These are phyloP conservation scores for Bradysia coprophila DNA, from an alignment of 1,140 invertebrate genomes.

Conservation along the genomic window DNA sequence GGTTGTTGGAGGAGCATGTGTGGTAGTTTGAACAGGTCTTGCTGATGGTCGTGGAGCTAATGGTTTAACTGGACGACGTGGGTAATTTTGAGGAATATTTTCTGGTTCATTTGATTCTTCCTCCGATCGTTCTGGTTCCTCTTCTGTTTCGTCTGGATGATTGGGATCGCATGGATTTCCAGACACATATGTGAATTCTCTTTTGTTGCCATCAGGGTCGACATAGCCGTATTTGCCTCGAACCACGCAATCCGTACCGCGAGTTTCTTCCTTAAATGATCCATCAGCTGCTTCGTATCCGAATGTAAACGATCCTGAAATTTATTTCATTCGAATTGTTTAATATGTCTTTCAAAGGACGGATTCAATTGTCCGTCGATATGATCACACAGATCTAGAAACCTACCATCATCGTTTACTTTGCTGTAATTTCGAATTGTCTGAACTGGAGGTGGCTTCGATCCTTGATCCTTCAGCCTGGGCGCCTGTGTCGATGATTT, in stretches of 20 bases:
- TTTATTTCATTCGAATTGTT: too few species aligned
- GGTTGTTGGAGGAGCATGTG: slow-evolving; percentile 36
- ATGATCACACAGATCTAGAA: too few species aligned
- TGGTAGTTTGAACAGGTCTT: slow-evolving; percentile 17
- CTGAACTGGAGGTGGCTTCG: slow-evolving; percentile 51
- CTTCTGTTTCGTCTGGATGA: slow-evolving; percentile 44
- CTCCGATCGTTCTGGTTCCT: slow-evolving; percentile 24
- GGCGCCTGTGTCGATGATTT: slow-evolving; percentile 16
- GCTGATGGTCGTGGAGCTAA: slow-evolving; percentile 22
- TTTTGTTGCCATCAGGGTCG: slow-evolving; percentile 70
- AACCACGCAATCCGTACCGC: slow-evolving; percentile 71
- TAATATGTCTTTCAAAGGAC: too few species aligned
- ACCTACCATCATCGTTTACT: slow-evolving; percentile 66
- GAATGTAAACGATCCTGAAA: slow-evolving; percentile 1
- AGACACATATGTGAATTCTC: slow-evolving; percentile 78
- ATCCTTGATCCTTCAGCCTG: slow-evolving; percentile 32
- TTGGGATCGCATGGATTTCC: slow-evolving; percentile 78
- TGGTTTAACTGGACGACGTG: slow-evolving; percentile 31
- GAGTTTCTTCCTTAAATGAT: slow-evolving; percentile 76
- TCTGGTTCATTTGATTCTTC: slow-evolving; percentile 32
- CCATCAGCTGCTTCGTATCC: slow-evolving; percentile 75
- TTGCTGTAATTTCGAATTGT: slow-evolving; percentile 66
- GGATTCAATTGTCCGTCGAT: too few species aligned
- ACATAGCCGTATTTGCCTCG: slow-evolving; percentile 69
- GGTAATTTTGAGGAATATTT: slow-evolving; percentile 41